These are phyloP conservation scores for Drosophila aff. DNA, from an alignment of 1,140 invertebrate genomes.

Conservation along the genomic window DNA sequence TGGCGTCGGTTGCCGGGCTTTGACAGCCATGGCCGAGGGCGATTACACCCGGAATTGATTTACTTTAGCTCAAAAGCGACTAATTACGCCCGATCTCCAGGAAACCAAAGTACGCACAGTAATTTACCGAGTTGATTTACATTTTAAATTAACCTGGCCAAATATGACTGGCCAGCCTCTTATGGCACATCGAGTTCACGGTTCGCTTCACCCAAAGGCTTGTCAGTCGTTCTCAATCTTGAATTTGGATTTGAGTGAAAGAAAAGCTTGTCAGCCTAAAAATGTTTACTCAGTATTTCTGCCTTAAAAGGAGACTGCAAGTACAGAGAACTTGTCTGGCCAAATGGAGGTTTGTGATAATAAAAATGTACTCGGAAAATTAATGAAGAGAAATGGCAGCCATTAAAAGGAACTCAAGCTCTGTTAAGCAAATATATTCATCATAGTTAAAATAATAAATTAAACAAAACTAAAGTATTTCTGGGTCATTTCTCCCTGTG, in stretches of 20 bases:
- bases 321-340: neutral
- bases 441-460: too few relatives aligned
- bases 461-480: neutral
- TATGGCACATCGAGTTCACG: slow-evolving; percentile 37
- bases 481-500: neutral
- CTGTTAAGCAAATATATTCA: neutral
- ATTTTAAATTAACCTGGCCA: slow-evolving; percentile 51
- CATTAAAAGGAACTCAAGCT: neutral
- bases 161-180: slow-evolving; percentile 48
- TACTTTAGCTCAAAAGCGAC: slow-evolving; percentile 47
- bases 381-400: neutral
- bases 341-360: neutral
- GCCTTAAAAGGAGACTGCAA: neutral
- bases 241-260: slow-evolving; percentile 24
- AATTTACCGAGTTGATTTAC: slow-evolving; percentile 32
- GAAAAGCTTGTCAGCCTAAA: neutral
- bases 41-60: slow-evolving; percentile 64
- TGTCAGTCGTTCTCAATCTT: slow-evolving; percentile 23
- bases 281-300: too few relatives aligned
- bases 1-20: slow-evolving; percentile 37
- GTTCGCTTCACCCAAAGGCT: slow-evolving; percentile 43
- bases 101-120: slow-evolving; percentile 23
- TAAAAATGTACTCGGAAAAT: neutral
- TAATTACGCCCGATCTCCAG: slow-evolving; percentile 37
- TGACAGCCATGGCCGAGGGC: slow-evolving; percentile 53